A percentile compares a stretch with the other conserved stretches of the same genome.
These are phyloP conservation scores for Muschampia plurimacula DNA, from an alignment of 2,888 invertebrate genomes.

Conservation along the genomic window DNA sequence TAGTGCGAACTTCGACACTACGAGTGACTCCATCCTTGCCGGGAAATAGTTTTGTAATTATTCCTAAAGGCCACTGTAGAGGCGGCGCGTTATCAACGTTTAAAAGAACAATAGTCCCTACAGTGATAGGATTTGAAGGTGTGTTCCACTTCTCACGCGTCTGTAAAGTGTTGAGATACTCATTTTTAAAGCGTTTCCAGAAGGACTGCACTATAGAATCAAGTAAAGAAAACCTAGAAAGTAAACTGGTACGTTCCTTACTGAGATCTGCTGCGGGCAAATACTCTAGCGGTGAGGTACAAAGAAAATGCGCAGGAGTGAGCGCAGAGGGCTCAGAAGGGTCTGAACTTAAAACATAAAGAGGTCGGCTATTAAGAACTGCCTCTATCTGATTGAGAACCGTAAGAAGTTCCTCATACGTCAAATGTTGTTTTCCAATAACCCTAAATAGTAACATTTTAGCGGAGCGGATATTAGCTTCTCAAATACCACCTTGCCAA, in stretches of 20 bases:
- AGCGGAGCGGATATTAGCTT: constrained; percentile 23
- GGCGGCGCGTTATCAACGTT: constrained; percentile 11
- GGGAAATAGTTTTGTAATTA: constrained; percentile 9
- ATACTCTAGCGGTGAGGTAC: neutral
- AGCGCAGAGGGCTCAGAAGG: constrained; percentile 19
- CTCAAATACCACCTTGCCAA: constrained; percentile 30
- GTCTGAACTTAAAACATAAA: constrained; percentile 11
- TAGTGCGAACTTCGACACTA: neutral
- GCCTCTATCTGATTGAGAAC: constrained; percentile 2
- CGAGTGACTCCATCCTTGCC: constrained; percentile 13
- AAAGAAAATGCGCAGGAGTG: constrained; percentile 21
- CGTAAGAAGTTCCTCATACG: neutral
- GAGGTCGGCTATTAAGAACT: constrained; percentile 2
- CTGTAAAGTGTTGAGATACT: constrained; percentile 20
- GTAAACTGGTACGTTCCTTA: constrained; percentile 2
- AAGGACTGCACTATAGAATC: constrained; percentile 1
- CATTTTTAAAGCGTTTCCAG: constrained; percentile 10
- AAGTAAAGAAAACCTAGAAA: neutral
- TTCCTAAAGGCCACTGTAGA: constrained; percentile 21
- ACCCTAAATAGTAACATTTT: constrained; percentile 26
- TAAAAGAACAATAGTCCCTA: constrained; percentile 17
- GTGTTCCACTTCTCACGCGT: constrained; percentile 12
- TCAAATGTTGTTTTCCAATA: constrained; percentile 14
- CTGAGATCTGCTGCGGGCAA: constrained; percentile 3
- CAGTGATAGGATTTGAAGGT: neutral